A percentile compares a stretch with the other conserved stretches of the same genome.
These are phyloP conservation scores for Tenebrosternarchus preto DNA, from an alignment of 2,113 vertebrate genomes.

Conservation along the genomic window DNA sequence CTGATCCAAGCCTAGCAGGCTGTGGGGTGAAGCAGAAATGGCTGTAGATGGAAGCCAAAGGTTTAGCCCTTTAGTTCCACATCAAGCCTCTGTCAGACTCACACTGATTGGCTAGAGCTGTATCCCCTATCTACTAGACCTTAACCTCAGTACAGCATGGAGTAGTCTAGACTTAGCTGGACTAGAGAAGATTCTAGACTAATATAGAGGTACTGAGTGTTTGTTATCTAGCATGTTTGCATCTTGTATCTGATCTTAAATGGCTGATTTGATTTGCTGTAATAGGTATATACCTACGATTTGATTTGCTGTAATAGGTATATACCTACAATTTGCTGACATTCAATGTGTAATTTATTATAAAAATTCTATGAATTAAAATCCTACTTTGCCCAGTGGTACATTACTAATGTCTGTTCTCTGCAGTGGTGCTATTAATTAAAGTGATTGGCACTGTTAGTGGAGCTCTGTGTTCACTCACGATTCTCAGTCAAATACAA, in stretches of 20 bases:
- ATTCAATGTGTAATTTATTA: no score
- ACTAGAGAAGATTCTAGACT: constrained; percentile 73
- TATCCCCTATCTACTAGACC: constrained; percentile 73
- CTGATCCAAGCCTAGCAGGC: background rate
- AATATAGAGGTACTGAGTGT: constrained; percentile 71
- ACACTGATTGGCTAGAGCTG: constrained; percentile 79
- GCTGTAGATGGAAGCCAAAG: constrained; percentile 63
- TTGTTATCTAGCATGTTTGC: constrained; percentile 67
- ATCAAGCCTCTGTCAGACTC: constrained; percentile 73
- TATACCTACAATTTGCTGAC: no score
- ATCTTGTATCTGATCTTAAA: constrained; percentile 53
- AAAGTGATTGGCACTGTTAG: background rate
- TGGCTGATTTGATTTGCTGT: constrained; percentile 24
- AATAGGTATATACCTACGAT: no score
- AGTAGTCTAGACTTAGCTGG: constrained; percentile 77
- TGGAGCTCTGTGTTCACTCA: background rate
- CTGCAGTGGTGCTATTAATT: no score
- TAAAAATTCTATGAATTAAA: no score
- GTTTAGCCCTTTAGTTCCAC: constrained; percentile 70
- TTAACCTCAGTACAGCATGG: constrained; percentile 76
- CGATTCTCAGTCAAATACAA: background rate
- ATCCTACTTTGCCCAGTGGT: no score
- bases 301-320: constrained; percentile 3
- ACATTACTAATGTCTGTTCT: no score
- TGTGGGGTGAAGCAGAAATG: constrained; percentile 40